Conservation (phyloP, 2,888 invertebrate genomes). For the Mythimna loreyi region DNA sequence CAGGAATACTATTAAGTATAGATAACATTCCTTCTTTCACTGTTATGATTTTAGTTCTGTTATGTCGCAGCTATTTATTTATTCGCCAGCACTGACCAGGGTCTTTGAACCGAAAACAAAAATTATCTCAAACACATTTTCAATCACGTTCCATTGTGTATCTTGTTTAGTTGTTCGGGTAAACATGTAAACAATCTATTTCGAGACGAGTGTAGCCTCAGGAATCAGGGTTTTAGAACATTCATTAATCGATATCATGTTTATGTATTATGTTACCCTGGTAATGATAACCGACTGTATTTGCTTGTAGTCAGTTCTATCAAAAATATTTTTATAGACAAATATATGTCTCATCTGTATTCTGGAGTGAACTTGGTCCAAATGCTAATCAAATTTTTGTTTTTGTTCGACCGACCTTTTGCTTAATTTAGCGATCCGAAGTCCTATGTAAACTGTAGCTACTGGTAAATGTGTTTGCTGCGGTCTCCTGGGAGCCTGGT, state of each 20-base stretch:
- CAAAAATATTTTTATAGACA: constrained; percentile 22
- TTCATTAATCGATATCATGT: constrained; percentile 14
- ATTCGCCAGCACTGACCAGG: neutral
- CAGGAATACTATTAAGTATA: neutral
- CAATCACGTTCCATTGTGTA: constrained; percentile 61
- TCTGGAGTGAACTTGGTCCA: constrained; percentile 60
- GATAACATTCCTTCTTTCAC: neutral
- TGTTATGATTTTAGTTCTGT: neutral
- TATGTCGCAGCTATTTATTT: constrained; percentile 1
- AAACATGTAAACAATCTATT: constrained; percentile 51
- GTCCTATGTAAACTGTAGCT: constrained; percentile 72
- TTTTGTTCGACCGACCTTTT: constrained; percentile 73
- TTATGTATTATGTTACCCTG: constrained; percentile 4
- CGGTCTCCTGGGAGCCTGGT: constrained; percentile 67
- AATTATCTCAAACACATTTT: constrained; percentile 47
- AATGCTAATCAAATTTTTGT: constrained; percentile 77
- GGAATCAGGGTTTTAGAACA: constrained; percentile 30
- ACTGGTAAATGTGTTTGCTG: constrained; percentile 66
- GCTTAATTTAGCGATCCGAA: constrained; percentile 69
- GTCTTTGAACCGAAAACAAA: constrained; percentile 17
- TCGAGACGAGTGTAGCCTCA: constrained; percentile 23
- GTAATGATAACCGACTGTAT: neutral
- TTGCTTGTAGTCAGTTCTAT: constrained; percentile 7
- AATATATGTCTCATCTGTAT: constrained; percentile 67
- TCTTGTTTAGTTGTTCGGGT: constrained; percentile 42